Conservation (phyloP, 2,888 invertebrate species). For the Amphipoea oculea region DNA sequence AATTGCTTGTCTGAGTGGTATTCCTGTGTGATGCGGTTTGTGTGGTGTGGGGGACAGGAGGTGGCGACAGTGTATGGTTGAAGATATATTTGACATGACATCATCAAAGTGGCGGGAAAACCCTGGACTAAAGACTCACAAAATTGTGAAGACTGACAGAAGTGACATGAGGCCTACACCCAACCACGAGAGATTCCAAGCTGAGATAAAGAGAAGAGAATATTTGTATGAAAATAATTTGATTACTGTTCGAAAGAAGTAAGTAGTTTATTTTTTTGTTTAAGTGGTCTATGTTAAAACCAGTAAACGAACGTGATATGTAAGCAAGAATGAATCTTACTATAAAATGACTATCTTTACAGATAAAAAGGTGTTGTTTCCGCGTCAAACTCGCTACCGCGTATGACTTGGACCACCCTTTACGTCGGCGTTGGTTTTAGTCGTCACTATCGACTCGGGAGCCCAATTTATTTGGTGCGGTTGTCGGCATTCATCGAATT, state of each 20-base stretch:
- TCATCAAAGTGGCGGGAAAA: background rate
- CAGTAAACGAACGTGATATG: background rate
- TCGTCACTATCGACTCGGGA: slow-evolving; percentile 35
- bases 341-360: background rate
- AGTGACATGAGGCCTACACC: background rate
- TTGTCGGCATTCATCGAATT: slow-evolving; percentile 62
- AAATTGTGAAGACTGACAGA: background rate
- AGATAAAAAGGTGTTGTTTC: background rate
- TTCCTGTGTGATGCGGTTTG: slow-evolving; percentile 54
- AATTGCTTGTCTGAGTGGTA: slow-evolving; percentile 73
- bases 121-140: too few species aligned
- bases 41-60: slow-evolving; percentile 8
- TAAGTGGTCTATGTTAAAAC: background rate
- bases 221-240: background rate
- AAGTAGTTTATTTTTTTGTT: background rate
- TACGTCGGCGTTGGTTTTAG: slow-evolving; percentile 27
- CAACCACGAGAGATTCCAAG: too few species aligned
- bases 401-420: background rate
- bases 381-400: background rate
- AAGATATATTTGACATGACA: background rate
- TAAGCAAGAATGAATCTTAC: background rate
- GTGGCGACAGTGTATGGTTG: background rate
- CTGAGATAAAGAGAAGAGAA: background rate
- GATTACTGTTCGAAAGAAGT: background rate
- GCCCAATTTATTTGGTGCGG: slow-evolving; percentile 57